phyloP scores from a whole-genome alignment of 2,797 vertebrate species.

The Rhincodon typus region DNA sequence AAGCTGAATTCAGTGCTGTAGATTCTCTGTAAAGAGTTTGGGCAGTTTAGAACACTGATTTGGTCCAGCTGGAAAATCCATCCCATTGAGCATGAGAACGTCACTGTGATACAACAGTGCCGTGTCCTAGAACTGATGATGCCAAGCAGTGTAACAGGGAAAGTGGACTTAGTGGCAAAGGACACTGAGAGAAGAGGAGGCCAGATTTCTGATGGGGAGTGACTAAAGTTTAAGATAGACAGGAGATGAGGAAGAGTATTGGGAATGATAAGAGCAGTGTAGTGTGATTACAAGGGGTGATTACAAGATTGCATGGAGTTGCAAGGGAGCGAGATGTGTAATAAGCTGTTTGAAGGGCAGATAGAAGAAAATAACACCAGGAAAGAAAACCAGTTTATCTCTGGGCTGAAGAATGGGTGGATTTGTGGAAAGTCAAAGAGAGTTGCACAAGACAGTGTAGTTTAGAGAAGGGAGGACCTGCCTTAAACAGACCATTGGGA shows the following conservation, averaged over 20 bases:
- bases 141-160: background rate
- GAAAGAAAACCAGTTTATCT: background rate
- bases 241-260: background rate
- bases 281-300: background rate
- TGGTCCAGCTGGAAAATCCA: background rate
- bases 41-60: background rate
- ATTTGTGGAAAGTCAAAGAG: background rate
- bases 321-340: background rate
- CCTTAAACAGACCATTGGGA: background rate
- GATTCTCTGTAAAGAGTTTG: background rate
- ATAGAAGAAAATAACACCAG: background rate
- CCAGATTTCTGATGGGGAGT: too few species aligned
- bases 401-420: background rate
- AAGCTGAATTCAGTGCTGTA: too few species aligned
- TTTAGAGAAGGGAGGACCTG: background rate
- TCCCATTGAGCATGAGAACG: background rate
- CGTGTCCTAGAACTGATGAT: background rate
- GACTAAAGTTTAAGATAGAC: too few species aligned
- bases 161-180: background rate
- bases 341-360: background rate
- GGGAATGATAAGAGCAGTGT: background rate
- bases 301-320: background rate
- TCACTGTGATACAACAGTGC: background rate
- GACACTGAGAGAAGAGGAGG: background rate
- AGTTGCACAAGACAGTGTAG: background rate